phyloP scores from a whole-genome alignment of 2,797 vertebrate species.

The Hybognathus amarus region DNA sequence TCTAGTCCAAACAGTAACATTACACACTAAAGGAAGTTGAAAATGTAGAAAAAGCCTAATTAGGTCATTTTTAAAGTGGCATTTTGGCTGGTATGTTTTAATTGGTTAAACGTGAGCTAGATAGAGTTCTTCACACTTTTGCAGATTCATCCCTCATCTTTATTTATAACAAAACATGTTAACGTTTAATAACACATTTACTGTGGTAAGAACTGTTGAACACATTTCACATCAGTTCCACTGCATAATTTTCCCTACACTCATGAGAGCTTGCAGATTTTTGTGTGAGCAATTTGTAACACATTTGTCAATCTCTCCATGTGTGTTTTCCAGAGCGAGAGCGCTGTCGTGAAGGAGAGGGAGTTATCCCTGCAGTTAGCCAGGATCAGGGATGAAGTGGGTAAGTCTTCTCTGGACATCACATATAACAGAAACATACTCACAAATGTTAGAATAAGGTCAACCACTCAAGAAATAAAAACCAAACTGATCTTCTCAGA shows the following conservation, averaged over 20 bases:
- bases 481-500: neutral
- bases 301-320: neutral
- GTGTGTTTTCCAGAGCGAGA: constrained; percentile 85
- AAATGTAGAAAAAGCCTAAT: neutral
- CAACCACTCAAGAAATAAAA: neutral
- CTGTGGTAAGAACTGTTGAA: neutral
- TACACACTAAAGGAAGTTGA: too few relatives aligned
- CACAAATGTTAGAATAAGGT: constrained; percentile 32
- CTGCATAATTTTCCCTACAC: neutral
- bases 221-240: neutral
- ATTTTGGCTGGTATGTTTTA: neutral
- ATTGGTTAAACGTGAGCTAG: neutral
- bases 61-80: neutral
- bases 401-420: constrained; percentile 78
- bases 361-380: constrained; percentile 89
- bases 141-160: neutral
- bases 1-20: neutral
- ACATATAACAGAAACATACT: neutral
- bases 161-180: neutral
- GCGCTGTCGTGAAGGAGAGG: constrained; percentile 88
- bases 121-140: neutral
- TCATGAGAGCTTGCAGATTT: neutral
- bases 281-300: neutral
- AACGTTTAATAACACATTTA: neutral
- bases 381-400: constrained; percentile 97